phyloP scores from a whole-genome alignment of 2,888 invertebrate genomes.

The Netelia virgata region DNA sequence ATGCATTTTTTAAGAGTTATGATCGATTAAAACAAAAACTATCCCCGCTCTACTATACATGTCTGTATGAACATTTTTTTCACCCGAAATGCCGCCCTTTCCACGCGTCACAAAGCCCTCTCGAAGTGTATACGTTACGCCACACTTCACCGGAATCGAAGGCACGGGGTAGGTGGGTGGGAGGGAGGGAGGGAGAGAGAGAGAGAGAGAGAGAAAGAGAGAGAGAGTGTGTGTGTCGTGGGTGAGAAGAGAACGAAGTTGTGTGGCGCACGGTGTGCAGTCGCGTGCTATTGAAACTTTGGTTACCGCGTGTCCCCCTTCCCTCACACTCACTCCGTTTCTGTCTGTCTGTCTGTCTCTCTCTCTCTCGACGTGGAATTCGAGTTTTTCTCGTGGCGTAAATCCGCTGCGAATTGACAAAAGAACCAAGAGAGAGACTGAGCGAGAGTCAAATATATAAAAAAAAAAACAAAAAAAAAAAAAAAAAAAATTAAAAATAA shows the following conservation, averaged over 20 bases:
- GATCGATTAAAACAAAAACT: no score
- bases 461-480: conserved; percentile 24
- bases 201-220: conserved; percentile 11
- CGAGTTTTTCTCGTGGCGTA: background rate
- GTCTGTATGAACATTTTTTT: no score
- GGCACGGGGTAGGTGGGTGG: background rate
- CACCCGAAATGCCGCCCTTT: conserved; percentile 21
- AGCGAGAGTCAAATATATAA: background rate
- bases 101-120: conserved; percentile 20
- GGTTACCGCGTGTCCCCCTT: conserved; percentile 30
- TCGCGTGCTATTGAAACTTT: conserved; percentile 61
- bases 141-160: conserved; percentile 46
- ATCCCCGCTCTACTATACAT: no score
- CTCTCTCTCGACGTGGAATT: background rate
- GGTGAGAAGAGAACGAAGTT: background rate
- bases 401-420: conserved; percentile 60
- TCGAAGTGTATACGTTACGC: conserved; percentile 46
- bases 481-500: background rate
- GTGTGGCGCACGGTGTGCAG: conserved; percentile 20
- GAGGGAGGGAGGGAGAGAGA: background rate
- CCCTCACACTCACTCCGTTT: background rate
- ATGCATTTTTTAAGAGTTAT: no score
- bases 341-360: no score
- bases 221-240: conserved; percentile 3
- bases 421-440: conserved; percentile 20